Conservation (phyloP, 1,140 invertebrate species). For the Lordiphosa stackelbergi region DNA sequence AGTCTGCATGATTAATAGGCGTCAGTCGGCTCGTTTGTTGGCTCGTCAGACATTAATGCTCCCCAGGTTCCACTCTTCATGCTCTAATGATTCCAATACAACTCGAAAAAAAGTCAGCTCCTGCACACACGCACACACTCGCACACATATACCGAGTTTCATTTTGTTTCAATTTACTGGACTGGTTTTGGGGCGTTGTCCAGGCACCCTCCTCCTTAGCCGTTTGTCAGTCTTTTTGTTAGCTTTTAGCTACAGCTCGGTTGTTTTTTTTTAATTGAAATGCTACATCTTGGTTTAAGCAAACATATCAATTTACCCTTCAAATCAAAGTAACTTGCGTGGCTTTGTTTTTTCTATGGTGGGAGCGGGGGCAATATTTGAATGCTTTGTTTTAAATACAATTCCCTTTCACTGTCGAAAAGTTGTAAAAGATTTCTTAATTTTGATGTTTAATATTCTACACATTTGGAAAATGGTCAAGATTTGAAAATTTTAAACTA, state of each 20-base stretch:
- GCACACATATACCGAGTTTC: slow-evolving; percentile 28
- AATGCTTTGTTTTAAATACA: no score
- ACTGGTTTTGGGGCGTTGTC: slow-evolving; percentile 43
- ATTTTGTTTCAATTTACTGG: slow-evolving; percentile 70
- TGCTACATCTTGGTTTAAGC: slow-evolving; percentile 24
- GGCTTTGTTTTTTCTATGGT: no score
- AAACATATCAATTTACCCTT: slow-evolving; percentile 24
- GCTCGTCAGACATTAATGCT: slow-evolving; percentile 64
- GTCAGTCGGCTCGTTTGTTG: slow-evolving; percentile 56
- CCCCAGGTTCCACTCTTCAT: slow-evolving; percentile 8
- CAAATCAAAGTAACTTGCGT: slow-evolving; percentile 4
- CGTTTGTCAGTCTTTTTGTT: slow-evolving; percentile 9
- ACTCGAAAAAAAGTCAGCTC: slow-evolving; percentile 24
- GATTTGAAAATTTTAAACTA: no score
- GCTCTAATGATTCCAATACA: slow-evolving; percentile 74
- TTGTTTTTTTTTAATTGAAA: slow-evolving; percentile 52
- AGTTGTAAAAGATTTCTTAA: no score
- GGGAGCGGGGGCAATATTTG: no score
- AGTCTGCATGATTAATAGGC: slow-evolving; percentile 75
- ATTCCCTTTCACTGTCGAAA: no score
- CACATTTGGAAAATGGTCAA: no score
- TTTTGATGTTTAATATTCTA: no score
- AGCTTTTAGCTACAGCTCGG: slow-evolving; percentile 28
- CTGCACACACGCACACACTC: slow-evolving; percentile 21
- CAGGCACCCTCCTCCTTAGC: slow-evolving; percentile 3